phyloP scores from a whole-genome alignment of 2,113 vertebrate genomes.

The Lampris incognitus region DNA sequence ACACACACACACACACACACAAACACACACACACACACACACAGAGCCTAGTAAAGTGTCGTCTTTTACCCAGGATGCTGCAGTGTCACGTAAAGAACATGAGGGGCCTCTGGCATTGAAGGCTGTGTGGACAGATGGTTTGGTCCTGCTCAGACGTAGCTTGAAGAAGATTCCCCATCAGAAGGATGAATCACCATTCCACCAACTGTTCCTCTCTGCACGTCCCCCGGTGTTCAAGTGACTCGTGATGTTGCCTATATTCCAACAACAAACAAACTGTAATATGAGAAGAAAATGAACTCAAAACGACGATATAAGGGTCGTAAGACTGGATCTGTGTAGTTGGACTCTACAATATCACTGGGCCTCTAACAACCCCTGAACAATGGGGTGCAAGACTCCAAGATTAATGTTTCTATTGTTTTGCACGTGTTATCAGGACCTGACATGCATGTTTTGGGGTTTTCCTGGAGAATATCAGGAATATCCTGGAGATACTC shows the following conservation, averaged over 20 bases:
- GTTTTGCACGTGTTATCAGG: too few relatives aligned
- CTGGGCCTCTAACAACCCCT: not conserved
- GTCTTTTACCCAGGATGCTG: constrained; percentile 18
- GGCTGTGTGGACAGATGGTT: constrained; percentile 63
- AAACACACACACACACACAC: too few relatives aligned
- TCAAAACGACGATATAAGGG: not conserved
- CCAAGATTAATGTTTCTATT: too few relatives aligned
- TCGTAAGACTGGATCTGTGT: not conserved
- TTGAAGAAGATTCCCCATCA: constrained; percentile 63
- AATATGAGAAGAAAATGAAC: not conserved
- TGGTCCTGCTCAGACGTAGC: constrained; percentile 46
- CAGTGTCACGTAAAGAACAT: constrained; percentile 54
- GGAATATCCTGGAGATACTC: too few relatives aligned
- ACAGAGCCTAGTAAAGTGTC: too few relatives aligned
- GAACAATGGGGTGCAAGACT: not conserved
- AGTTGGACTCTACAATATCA: not conserved
- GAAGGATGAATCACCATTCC: constrained; percentile 68
- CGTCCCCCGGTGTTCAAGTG: constrained; percentile 29
- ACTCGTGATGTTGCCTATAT: constrained; percentile 36
- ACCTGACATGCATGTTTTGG: too few relatives aligned
- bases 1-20: too few relatives aligned
- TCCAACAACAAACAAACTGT: not conserved
- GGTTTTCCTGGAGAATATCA: too few relatives aligned
- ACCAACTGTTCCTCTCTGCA: constrained; percentile 67
- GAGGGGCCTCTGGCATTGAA: constrained; percentile 55